Base-by-base conservation (phyloP, 2,797 vertebrate genomes). In the Sorex maritimensis region DNA sequence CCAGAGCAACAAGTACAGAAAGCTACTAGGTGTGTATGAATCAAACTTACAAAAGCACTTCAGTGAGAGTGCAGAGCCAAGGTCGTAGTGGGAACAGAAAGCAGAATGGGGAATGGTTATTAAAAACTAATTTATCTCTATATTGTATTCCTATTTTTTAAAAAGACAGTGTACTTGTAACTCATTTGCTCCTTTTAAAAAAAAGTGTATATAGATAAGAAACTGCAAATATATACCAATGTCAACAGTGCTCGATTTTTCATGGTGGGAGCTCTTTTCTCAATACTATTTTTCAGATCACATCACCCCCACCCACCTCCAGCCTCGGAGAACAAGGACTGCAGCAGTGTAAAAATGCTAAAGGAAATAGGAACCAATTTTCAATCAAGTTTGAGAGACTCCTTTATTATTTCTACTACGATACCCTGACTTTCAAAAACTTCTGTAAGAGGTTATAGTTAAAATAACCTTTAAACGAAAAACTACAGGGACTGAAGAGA, bases 381-480 rank as follows among this genome's bases (percentile, higher is more conserved):
- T 3, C 1, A 63, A 19, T 15, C 9, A 65, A 38, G 3, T 77
- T n/a, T 68, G 21, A 58, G 38, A 58, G n/a, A 61, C 4, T 49
- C 30, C 5, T 17, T 6, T 19, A 49, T 58, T 44, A 87, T 71
- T 92, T 81, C 65, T 46, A 88, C 2, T 13, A 83, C 28, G 74
- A 83, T n/a, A 14, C 78, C 81, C 26, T 30, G 23, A 49, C 41
- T n/a, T 34, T 52, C 24, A 28, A 41, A 46, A 78, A 87, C 77
- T 90, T 87, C 86, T 96, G 84, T 14, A 75, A 46, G 44, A 46
- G 75, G 3, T 71, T 52, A 75, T 72, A 86, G 46, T 12, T 92
- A 67, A n/a, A 55, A 92, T 89, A 86, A 86, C 24, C 58, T 86
- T 58, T 34, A 88, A 85, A 78, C 49, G 72, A 86, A 78, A 92